Evolutionary conservation across 2,888 invertebrate genomes (phyloP).

Genomic region (Hemithea aestivaria): DNA sequence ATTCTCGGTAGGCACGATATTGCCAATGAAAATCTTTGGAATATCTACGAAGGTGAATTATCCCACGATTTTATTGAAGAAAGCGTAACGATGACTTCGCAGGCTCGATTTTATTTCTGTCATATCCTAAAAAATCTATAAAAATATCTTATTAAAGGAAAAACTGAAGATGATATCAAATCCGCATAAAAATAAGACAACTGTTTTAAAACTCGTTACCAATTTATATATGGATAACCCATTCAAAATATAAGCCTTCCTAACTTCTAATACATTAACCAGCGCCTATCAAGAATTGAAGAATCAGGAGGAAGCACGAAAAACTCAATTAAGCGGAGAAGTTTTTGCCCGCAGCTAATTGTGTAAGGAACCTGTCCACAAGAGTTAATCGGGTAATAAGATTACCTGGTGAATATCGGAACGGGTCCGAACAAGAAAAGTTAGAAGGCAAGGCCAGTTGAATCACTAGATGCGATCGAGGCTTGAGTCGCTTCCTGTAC

Average conservation of each 20-base stretch:
- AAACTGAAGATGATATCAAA: too few relatives aligned
- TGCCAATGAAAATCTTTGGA: slow-evolving; percentile 24
- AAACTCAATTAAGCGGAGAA: slow-evolving; percentile 35
- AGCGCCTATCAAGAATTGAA: slow-evolving; percentile 6
- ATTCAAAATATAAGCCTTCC: too few relatives aligned
- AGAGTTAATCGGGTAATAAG: slow-evolving; percentile 61
- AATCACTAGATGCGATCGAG: slow-evolving; percentile 28
- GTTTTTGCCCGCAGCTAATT: slow-evolving; percentile 55
- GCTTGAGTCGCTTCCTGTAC: slow-evolving; percentile 27
- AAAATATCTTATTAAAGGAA: too few relatives aligned
- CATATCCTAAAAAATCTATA: too few relatives aligned
- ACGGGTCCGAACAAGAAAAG: slow-evolving; percentile 38
- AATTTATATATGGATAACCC: too few relatives aligned
- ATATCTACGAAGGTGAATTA: slow-evolving; percentile 17
- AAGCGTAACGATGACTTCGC: slow-evolving; percentile 6
- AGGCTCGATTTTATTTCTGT: slow-evolving; percentile 1
- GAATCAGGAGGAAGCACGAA: slow-evolving; percentile 17
- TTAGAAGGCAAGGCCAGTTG: slow-evolving; percentile 33
- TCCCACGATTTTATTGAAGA: slow-evolving; percentile 5
- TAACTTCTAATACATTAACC: too few relatives aligned
- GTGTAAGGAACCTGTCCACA: slow-evolving; percentile 64
- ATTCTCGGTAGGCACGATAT: slow-evolving; percentile 23
- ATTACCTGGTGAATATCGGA: slow-evolving; percentile 63
- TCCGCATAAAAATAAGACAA: too few relatives aligned
- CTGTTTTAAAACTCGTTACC: too few relatives aligned